Base-by-base conservation (phyloP, 2,797 vertebrate genomes). In the Cyclura pinguis region DNA sequence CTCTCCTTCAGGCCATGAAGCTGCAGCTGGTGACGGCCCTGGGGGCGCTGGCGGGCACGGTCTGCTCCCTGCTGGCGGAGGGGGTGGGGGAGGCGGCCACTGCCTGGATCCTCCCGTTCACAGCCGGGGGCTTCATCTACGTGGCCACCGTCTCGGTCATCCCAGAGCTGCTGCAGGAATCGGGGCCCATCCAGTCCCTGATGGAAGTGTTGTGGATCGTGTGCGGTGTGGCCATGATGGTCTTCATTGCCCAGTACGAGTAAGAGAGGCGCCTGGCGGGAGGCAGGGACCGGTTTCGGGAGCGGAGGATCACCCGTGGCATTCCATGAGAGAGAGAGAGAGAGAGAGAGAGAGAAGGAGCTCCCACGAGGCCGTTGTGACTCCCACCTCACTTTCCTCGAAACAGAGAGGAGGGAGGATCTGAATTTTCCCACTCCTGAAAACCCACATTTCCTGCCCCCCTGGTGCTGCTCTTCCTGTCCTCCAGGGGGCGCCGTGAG, bases 101-200 rank as follows among this genome's bases (percentile, higher is more conserved):
- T 0, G 97, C 98, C 93, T 99, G 98, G 98, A 98, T 99, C 94
- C 96, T 99, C 83, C 98, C 98, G 0, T 99, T 99, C 96, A 99
- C 98, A 0, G 98, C 98, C 0, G 98, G 98, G 0, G 98, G 98
- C 20, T 99, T 99, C 38, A 98, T 99, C 91, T 99, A 99, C 89
- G 98, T 99, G 86, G 98, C 98, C 92, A 99, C 98, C 0, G 98
- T 99, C 88, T 99, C 98, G 0, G 98, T 99, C 89, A 97, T 99
- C 47, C 98, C 98, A 0, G 98, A 99, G 94, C 98, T 99, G 89
- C 96, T 99, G 94, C 97, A 96, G 4, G 98, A 98, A 4, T 97
- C 98, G 1, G 97, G 97, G 13, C 98, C 98, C 1, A 91, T 97
- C 64, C 98, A 98, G 92, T 98, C 98, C 0, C 91, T 98, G n/a